Conservation (phyloP, 2,797 vertebrate genomes). For the Sebastes kiyomatsui region DNA sequence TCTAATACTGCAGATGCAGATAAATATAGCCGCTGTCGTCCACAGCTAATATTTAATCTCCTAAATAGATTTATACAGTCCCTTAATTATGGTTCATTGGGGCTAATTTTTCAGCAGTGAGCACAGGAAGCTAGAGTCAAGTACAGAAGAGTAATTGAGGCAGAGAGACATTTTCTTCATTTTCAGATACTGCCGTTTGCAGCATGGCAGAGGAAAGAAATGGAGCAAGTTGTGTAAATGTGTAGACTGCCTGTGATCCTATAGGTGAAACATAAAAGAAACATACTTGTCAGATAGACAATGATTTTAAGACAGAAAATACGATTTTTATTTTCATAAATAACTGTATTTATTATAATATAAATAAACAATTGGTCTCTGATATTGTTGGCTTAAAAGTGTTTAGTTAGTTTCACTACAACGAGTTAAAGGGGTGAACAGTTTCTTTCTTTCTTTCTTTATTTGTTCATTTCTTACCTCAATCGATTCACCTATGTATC, state of each 20-base stretch:
- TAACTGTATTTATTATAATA: no score
- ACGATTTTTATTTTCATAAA: no score
- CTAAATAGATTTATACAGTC: constrained; percentile 27
- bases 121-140: constrained; percentile 24
- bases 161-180: neutral
- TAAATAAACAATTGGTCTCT: no score
- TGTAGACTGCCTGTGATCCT: neutral
- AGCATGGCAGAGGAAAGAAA: neutral
- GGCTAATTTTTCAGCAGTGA: constrained; percentile 40
- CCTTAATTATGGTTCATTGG: constrained; percentile 38
- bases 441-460: no score
- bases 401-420: no score
- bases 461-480: no score
- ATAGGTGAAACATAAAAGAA: neutral
- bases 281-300: neutral
- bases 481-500: no score
- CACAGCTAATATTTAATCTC: constrained; percentile 45
- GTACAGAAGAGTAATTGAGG: constrained; percentile 1
- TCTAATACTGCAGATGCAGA: neutral
- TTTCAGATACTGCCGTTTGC: neutral
- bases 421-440: no score
- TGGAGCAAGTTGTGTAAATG: neutral
- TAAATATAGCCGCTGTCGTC: neutral
- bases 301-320: no score
- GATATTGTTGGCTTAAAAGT: no score